These are phyloP conservation scores for Pyxicephalus adspersus DNA, from an alignment of 2,113 vertebrate species.

Conservation along the genomic window DNA sequence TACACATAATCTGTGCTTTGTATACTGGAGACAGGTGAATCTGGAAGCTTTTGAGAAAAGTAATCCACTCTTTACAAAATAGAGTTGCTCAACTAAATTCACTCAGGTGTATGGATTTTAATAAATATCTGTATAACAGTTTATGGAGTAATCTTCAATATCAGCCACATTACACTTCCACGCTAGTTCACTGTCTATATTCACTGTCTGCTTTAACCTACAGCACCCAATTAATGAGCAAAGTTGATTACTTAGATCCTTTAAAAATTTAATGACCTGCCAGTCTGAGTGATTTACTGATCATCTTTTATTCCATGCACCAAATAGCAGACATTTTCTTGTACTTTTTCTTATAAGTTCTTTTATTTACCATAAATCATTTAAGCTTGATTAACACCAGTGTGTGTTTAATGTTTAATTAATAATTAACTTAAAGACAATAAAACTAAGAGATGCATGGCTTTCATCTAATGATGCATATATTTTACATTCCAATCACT, in stretches of 20 bases:
- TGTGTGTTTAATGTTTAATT: constrained; percentile 44
- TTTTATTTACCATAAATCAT: constrained; percentile 27
- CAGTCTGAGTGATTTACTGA: constrained; percentile 26
- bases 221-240: neutral
- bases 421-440: constrained; percentile 37
- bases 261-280: constrained; percentile 41
- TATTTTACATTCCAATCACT: neutral
- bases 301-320: neutral
- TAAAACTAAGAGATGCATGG: constrained; percentile 4
- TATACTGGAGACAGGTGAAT: no score
- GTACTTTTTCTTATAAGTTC: constrained; percentile 20
- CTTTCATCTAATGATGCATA: constrained; percentile 22
- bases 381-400: constrained; percentile 38
- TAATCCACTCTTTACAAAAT: no score
- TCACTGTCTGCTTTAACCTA: neutral
- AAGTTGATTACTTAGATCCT: constrained; percentile 12
- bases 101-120: no score
- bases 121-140: no score
- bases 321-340: constrained; percentile 22
- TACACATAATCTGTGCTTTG: no score
- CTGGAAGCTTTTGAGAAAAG: no score
- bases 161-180: no score
- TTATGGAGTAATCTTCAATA: no score
- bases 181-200: neutral
- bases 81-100: no score